Conservation (phyloP, 2,113 vertebrate species). For the Chaetodon trifascialis region DNA sequence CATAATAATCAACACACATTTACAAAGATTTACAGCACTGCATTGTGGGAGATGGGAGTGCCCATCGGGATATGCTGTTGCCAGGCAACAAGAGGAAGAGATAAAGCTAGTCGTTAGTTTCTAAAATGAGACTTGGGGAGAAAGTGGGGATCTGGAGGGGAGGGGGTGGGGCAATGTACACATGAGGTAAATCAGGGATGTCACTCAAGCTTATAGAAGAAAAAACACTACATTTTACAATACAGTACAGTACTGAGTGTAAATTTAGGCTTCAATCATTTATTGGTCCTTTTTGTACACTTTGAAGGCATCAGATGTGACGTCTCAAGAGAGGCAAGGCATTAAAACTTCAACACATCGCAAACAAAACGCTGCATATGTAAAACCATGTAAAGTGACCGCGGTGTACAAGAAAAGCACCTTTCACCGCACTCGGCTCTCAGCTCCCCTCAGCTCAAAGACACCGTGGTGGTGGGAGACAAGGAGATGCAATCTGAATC, state of each 20-base stretch:
- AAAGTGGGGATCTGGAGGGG: constrained; percentile 48
- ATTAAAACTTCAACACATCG: constrained; percentile 48
- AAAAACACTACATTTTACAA: constrained; percentile 61
- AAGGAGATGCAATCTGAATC: constrained; percentile 47
- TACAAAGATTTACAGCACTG: constrained; percentile 94
- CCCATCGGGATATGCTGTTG: constrained; percentile 77
- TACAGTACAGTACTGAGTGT: constrained; percentile 67
- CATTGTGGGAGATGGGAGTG: constrained; percentile 82
- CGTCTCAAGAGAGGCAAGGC: constrained; percentile 35
- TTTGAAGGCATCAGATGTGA: constrained; percentile 52
- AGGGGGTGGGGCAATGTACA: constrained; percentile 64
- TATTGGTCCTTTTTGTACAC: constrained; percentile 77
- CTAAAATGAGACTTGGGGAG: constrained; percentile 76
- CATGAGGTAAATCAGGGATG: constrained; percentile 64
- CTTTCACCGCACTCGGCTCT: constrained; percentile 53
- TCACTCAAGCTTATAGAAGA: constrained; percentile 61
- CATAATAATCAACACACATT: constrained; percentile 89
- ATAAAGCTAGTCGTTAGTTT: constrained; percentile 80
- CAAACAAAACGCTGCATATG: constrained; percentile 36
- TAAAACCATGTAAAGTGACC: constrained; percentile 67
- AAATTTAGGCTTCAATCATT: constrained; percentile 67
- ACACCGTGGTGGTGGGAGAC: constrained; percentile 47
- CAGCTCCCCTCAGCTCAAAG: constrained; percentile 59
- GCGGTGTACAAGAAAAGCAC: constrained; percentile 48
- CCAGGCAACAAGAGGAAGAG: constrained; percentile 79